phyloP scores from a whole-genome alignment of 2,888 invertebrate species.

The Agrotis puta region DNA sequence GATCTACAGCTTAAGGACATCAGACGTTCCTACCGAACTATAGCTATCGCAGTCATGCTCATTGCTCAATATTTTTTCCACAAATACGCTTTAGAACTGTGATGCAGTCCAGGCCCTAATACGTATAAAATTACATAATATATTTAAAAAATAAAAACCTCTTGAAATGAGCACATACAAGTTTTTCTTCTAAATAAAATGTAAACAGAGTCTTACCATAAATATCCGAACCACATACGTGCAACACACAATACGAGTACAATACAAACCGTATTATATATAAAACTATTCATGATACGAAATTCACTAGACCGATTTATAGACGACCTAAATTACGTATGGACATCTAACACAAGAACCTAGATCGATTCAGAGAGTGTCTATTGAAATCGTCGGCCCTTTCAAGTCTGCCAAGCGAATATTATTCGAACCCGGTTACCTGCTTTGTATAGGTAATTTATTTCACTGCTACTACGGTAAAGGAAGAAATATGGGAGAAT shows the following conservation, averaged over 20 bases:
- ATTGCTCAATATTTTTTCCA: too few species aligned
- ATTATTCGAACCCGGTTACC: background rate
- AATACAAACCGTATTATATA: conserved; percentile 6
- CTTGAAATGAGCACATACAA: background rate
- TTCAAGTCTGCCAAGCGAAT: conserved; percentile 10
- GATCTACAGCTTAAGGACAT: too few species aligned
- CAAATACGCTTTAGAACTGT: too few species aligned
- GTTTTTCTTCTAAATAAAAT: background rate
- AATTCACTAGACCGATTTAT: conserved; percentile 46
- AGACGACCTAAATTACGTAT: conserved; percentile 23
- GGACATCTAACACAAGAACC: conserved; percentile 1
- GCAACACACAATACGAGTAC: background rate
- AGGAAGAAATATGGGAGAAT: too few species aligned
- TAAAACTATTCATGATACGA: conserved; percentile 14
- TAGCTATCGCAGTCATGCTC: too few species aligned
- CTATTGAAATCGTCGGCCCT: conserved; percentile 23
- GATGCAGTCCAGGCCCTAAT: too few species aligned
- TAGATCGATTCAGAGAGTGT: conserved; percentile 17
- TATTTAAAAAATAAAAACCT: background rate
- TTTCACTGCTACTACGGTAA: too few species aligned
- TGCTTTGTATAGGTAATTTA: too few species aligned
- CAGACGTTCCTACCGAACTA: too few species aligned
- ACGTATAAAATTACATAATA: too few species aligned
- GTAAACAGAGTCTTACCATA: background rate
- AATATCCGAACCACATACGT: background rate